Percentiles rank a stretch among this genome's conserved stretches.
Conservation (phyloP, 2,888 invertebrate species). For the Diadromus collaris region DNA sequence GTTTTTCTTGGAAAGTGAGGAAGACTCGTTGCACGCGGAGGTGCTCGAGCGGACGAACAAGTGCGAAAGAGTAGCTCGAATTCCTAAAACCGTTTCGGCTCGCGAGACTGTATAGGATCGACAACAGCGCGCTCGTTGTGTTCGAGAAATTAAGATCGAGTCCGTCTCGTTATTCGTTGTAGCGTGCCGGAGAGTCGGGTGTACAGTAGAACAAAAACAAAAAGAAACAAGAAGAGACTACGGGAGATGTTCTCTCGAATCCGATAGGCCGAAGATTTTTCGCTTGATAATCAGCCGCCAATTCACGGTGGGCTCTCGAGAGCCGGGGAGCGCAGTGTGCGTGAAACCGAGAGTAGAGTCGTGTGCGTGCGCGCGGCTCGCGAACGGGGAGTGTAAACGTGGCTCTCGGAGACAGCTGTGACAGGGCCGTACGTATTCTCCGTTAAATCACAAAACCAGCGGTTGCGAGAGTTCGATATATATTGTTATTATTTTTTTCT, state of each 20-base stretch:
- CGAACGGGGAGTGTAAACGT: constrained; percentile 74
- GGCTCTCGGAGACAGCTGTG: constrained; percentile 78
- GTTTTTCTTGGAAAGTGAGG: constrained; percentile 4
- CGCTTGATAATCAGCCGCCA: constrained; percentile 65
- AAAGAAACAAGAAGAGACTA: constrained; percentile 12
- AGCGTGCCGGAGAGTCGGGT: constrained; percentile 6
- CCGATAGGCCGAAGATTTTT: constrained; percentile 74
- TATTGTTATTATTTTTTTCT: not conserved
- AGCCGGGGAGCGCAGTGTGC: constrained; percentile 46
- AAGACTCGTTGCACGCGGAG: not conserved
- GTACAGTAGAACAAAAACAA: constrained; percentile 3
- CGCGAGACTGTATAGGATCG: constrained; percentile 1
- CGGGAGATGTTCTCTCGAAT: constrained; percentile 62
- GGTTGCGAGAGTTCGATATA: not conserved
- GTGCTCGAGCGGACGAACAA: constrained; percentile 13
- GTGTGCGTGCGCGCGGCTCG: constrained; percentile 60
- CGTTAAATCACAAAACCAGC: not conserved
- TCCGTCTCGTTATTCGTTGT: constrained; percentile 3
- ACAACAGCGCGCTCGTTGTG: not conserved
- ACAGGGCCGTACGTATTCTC: constrained; percentile 72
- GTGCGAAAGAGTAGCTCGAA: constrained; percentile 14
- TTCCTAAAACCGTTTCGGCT: constrained; percentile 32
- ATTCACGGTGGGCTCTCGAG: constrained; percentile 61
- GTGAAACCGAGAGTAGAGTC: constrained; percentile 24
- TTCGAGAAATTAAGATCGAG: not conserved